Conservation (phyloP, 2,113 vertebrate species). For the Bombycilla garrulus region DNA sequence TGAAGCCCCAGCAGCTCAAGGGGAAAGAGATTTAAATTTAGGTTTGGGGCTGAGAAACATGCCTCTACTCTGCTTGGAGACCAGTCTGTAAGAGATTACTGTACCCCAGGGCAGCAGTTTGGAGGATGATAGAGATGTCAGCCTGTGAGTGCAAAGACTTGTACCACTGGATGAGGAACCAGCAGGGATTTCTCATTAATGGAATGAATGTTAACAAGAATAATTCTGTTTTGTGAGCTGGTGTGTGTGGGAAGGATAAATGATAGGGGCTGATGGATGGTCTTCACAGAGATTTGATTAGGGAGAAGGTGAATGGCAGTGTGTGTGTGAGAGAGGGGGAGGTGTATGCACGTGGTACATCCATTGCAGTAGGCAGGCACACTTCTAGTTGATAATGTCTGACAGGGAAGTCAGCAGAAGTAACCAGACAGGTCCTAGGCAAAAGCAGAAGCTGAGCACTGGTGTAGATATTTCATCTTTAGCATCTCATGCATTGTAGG, state of each 20-base stretch:
- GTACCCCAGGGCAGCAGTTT: conserved; percentile 16
- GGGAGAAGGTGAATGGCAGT: conserved; percentile 8
- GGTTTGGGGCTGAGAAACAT: not conserved
- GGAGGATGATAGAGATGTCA: conserved; percentile 54
- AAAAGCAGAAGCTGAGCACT: not conserved
- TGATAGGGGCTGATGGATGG: conserved; percentile 43
- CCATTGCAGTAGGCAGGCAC: not conserved
- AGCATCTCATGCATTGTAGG: not conserved
- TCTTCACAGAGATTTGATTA: conserved; percentile 49
- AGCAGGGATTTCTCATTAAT: conserved; percentile 62
- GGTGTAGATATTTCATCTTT: not conserved
- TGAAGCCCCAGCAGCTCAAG: not conserved
- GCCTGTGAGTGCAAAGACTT: not conserved
- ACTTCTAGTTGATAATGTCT: not conserved
- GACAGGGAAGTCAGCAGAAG: not conserved
- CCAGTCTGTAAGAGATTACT: not conserved
- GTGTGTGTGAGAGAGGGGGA: not conserved
- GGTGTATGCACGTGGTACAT: not conserved
- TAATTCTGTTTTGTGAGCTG: conserved; percentile 42
- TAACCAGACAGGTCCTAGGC: not conserved
- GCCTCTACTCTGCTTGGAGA: conserved; percentile 15
- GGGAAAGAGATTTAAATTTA: conserved; percentile 26
- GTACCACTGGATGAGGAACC: conserved; percentile 34
- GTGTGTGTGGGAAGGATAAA: not conserved
- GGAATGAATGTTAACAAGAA: conserved; percentile 62